Base-by-base conservation (phyloP, 2,113 vertebrate species). In the Eurystomus gularis region DNA sequence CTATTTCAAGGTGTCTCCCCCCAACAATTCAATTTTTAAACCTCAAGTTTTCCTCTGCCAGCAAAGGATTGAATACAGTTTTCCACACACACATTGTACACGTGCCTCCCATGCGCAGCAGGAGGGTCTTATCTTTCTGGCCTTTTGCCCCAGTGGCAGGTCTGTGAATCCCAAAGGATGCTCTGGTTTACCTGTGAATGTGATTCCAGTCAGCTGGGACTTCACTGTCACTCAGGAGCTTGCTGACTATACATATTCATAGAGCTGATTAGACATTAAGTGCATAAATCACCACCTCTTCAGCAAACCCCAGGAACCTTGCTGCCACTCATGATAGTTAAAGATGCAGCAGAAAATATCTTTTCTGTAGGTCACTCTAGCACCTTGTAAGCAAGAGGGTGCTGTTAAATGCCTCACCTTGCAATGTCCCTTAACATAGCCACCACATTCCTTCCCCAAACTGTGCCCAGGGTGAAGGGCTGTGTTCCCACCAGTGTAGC, bases 221-320 rank as follows among this genome's bases (percentile, higher is more conserved):
- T 86, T 72, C 64, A 60, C 76, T 93, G 89, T 94, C 91, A 94
- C 61, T 93, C 93, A 93, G 72, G 68, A 82, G 82, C 65, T 96
- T 86, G 79, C 82, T 92, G 95, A 94, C 95, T 94, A 90, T 97
- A 97, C 96, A 97, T 97, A 97, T 97, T 97, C 96, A 97, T 97
- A 94, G 93, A 91, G 87, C 55, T 97, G 95, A 96, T 97, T 96
- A 96, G 97, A 91, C 85, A 85, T 93, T 95, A 97, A 97, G 96
- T 96, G 64, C 91, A 75, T 58, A 95, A 97, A 96, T 95, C 86
- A 95, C 85, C 78, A 88, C 80, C 90, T 95, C 94, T 95, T 95
- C 94, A 94, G 77, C 91, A 93, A 92, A 8, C 82, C 57, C 70
- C 87, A 88, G 87, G 68, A 93, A 31, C 77, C 83, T 90, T 86